Evolutionary conservation across 2,113 vertebrate genomes (phyloP).

Genomic region (Arothron firmamentum): DNA sequence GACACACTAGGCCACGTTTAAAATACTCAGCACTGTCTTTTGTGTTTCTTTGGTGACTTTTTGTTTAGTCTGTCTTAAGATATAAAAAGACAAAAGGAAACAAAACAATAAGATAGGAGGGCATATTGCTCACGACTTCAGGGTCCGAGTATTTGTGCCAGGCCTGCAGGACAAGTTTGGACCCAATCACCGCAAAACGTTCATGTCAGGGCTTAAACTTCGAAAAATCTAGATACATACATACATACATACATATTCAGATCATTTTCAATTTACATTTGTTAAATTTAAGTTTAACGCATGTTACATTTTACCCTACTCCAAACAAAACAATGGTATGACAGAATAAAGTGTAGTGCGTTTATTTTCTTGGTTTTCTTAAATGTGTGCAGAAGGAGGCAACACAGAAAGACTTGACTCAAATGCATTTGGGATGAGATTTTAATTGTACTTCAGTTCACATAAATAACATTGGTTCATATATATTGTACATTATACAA

Average conservation of each 20-base stretch:
- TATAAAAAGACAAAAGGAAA: background rate
- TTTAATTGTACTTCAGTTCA: conserved; percentile 79
- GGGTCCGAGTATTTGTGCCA: conserved; percentile 28
- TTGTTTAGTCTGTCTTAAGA: too few species aligned
- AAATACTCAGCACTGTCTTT: too few species aligned
- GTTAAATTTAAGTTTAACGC: too few species aligned
- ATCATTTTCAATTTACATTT: too few species aligned
- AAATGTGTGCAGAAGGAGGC: background rate
- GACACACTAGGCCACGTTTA: too few species aligned
- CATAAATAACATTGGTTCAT: conserved; percentile 83
- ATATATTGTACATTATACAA: conserved; percentile 76
- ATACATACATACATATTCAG: too few species aligned
- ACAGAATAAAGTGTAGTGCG: too few species aligned
- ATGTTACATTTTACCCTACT: too few species aligned
- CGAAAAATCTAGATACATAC: too few species aligned
- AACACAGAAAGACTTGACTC: conserved; percentile 18
- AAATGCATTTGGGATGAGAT: conserved; percentile 67
- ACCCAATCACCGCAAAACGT: background rate
- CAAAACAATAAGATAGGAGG: conserved; percentile 21
- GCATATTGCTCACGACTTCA: conserved; percentile 18
- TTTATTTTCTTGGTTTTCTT: too few species aligned
- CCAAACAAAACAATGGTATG: too few species aligned
- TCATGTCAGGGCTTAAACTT: too few species aligned
- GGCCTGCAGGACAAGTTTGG: conserved; percentile 29
- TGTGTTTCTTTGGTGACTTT: background rate